These are phyloP conservation scores for Xestia ashworthii DNA, from an alignment of 2,888 invertebrate species.

Conservation along the genomic window DNA sequence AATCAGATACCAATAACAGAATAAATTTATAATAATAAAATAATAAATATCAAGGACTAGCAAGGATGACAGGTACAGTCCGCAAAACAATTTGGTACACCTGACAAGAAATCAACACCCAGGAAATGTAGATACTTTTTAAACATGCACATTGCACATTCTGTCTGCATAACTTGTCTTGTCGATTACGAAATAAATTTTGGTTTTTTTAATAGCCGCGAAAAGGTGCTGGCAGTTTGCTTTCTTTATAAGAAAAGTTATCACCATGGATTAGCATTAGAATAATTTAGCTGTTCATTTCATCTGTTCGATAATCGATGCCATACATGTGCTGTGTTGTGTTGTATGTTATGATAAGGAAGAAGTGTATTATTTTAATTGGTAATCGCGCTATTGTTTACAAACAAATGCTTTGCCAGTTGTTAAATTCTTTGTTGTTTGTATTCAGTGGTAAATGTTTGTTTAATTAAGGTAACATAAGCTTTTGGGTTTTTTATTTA, in stretches of 20 bases:
- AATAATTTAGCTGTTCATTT: slow-evolving; percentile 30
- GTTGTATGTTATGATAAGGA: background rate
- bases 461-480: background rate
- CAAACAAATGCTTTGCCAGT: slow-evolving; percentile 12
- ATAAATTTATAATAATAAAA: background rate
- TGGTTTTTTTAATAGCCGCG: background rate
- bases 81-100: background rate
- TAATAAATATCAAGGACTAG: background rate
- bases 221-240: background rate
- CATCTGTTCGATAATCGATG: background rate
- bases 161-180: background rate
- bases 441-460: background rate
- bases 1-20: background rate
- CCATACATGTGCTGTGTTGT: background rate
- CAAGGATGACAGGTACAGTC: too few species aligned
- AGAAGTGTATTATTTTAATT: slow-evolving; percentile 19
- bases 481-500: background rate
- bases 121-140: background rate
- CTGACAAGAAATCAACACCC: background rate
- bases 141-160: background rate
- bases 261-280: too few species aligned
- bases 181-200: background rate
- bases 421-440: slow-evolving; percentile 4
- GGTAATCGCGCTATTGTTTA: slow-evolving; percentile 37
- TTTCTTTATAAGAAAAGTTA: slow-evolving; percentile 4